Evolutionary conservation across 2,113 vertebrate genomes (phyloP).

Genomic region (Cavia porcellus): DNA sequence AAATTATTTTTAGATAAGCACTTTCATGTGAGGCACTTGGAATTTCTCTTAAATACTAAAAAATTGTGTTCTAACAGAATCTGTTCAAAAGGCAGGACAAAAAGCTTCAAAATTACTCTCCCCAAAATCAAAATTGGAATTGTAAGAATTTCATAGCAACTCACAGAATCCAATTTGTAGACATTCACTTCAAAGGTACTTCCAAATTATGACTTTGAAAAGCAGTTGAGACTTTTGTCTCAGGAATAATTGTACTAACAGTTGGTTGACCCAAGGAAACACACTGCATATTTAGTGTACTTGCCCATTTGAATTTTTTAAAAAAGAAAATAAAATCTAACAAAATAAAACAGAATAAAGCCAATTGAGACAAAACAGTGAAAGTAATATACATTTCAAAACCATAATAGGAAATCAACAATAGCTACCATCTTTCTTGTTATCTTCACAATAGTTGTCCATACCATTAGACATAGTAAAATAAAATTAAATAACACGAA

Average conservation of each 20-base stretch:
- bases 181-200: slow-evolving; percentile 27
- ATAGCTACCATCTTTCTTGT: too few relatives aligned
- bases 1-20: slow-evolving; percentile 9
- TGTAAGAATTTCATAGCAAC: neutral
- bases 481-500: too few relatives aligned
- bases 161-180: neutral
- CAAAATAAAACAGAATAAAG: too few relatives aligned
- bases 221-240: slow-evolving; percentile 21
- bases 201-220: slow-evolving; percentile 25
- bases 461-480: too few relatives aligned
- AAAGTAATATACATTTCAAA: too few relatives aligned
- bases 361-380: too few relatives aligned
- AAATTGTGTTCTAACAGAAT: neutral
- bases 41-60: slow-evolving; percentile 54
- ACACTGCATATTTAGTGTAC: slow-evolving; percentile 69
- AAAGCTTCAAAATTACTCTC: slow-evolving; percentile 35
- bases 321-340: too few relatives aligned
- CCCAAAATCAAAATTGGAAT: slow-evolving; percentile 8
- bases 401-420: too few relatives aligned
- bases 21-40: neutral
- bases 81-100: neutral
- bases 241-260: slow-evolving; percentile 72
- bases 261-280: slow-evolving; percentile 75
- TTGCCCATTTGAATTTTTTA: slow-evolving; percentile 69
- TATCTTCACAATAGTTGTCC: too few relatives aligned